Evolutionary conservation across 1,140 invertebrate genomes (phyloP), one percentile per base, ranked within the genome.

Genomic region (Drosophila equinoxialis): DNA sequence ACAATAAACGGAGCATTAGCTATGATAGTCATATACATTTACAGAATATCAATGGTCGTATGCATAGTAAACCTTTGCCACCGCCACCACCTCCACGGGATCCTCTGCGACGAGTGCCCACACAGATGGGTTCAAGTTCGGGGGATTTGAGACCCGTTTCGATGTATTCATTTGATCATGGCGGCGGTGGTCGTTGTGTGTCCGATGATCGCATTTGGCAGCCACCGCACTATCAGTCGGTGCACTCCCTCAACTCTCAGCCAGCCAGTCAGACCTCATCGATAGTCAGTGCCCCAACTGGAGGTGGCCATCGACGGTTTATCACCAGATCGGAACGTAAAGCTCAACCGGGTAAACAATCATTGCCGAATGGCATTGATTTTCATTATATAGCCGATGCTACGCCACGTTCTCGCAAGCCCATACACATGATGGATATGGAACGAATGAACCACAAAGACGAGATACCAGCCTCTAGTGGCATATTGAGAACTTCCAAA

Each of bases 81-180:
- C 95, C 95, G 1, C 94, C 94, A n/a, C 95, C 95, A 42, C 95
- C 96, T 1, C 95, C 96, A 30, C 91, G 95, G 76, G 95, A 96
- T 92, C 95, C 95, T 20, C 93, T 94, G 72, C 91, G 95, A 92
- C 94, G 58, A 90, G 92, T 81, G 68, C 68, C 65, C 55, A 23
- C 48, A 30, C 71, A 74, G 35, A 75, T 87, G 0, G 77, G 73
- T 6, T 75, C 74, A 51, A 91, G 84, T 13, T 73, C 87, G 0
- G 74, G 77, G 0, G 91, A 92, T 39, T 72, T 81, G 65, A 90
- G 93, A 59, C 94, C 94, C 1, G 92, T 92, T n/a, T 94, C 93
- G 1, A 51, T 51, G 45, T 93, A 93, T 64, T 93, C 93, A 30
- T 93, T 93, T 48, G 93, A 94, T 74, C 79, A 90, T 30, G 71